A percentile compares a stretch with the other conserved stretches of the same genome.
Evolutionary conservation across 2,888 invertebrate genomes (phyloP).

Genomic region (Nomada fucata): DNA sequence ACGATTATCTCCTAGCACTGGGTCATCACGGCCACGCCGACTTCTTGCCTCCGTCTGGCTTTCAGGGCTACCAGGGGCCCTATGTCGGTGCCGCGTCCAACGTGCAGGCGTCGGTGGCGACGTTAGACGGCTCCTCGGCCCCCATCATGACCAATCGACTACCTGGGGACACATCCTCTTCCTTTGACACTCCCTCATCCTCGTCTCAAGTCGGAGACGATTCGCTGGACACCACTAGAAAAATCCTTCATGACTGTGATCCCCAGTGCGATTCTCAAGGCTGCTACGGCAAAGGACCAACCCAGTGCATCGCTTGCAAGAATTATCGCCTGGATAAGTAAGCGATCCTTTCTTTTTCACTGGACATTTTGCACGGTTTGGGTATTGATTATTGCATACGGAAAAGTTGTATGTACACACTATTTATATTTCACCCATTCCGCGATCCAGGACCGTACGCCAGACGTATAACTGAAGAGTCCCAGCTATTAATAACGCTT

Average conservation of each 20-base stretch:
- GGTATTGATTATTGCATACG: not conserved
- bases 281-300: slow-evolving; percentile 93
- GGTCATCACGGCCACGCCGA: slow-evolving; percentile 88
- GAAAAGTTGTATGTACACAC: not conserved
- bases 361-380: not conserved
- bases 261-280: slow-evolving; percentile 94
- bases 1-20: slow-evolving; percentile 83
- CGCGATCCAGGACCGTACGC: too few relatives aligned
- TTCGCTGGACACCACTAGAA: slow-evolving; percentile 77
- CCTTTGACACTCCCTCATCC: slow-evolving; percentile 70
- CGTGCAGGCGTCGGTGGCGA: slow-evolving; percentile 90
- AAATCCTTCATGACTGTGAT: slow-evolving; percentile 89
- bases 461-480: too few relatives aligned
- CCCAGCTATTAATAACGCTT: too few relatives aligned
- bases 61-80: slow-evolving; percentile 91
- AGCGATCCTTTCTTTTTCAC: slow-evolving; percentile 77
- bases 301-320: slow-evolving; percentile 93
- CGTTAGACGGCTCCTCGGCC: slow-evolving; percentile 87
- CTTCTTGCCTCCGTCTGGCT: slow-evolving; percentile 87
- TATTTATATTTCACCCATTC: too few relatives aligned
- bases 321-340: slow-evolving; percentile 92
- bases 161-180: slow-evolving; percentile 76
- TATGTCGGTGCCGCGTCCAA: slow-evolving; percentile 92
- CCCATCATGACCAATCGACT: slow-evolving; percentile 78
- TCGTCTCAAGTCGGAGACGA: slow-evolving; percentile 76